A percentile compares a stretch with the other conserved stretches of the same genome.
These are phyloP conservation scores for Rhopalosiphum nymphaeae DNA, from an alignment of 2,888 invertebrate species.

Conservation along the genomic window DNA sequence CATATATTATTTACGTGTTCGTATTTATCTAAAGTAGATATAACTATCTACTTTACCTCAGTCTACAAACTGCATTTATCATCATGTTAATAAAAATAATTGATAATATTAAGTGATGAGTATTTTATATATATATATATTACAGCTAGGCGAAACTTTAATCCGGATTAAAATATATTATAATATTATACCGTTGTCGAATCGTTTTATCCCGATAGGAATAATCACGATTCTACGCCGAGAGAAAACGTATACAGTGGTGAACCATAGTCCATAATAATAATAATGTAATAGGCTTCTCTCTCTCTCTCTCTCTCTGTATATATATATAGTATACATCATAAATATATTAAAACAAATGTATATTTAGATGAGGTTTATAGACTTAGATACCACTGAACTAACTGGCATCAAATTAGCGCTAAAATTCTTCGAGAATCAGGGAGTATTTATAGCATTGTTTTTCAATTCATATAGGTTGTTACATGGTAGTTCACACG, in stretches of 20 bases:
- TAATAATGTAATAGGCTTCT: neutral
- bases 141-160: neutral
- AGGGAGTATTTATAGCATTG: neutral
- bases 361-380: neutral
- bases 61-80: neutral
- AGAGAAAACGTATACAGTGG: neutral
- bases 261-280: neutral
- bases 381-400: neutral
- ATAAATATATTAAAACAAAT: neutral
- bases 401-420: neutral
- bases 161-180: slow-evolving; percentile 36
- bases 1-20: too few species aligned
- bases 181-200: neutral
- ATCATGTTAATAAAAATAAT: neutral
- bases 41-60: neutral
- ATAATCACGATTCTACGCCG: neutral
- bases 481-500: neutral
- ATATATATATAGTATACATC: neutral
- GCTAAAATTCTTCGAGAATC: neutral
- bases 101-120: neutral
- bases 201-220: neutral
- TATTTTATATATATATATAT: neutral
- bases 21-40: neutral
- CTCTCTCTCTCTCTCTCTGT: neutral
- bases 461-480: neutral